phyloP scores from a whole-genome alignment of 2,888 invertebrate genomes.

The Ctena decussata region DNA sequence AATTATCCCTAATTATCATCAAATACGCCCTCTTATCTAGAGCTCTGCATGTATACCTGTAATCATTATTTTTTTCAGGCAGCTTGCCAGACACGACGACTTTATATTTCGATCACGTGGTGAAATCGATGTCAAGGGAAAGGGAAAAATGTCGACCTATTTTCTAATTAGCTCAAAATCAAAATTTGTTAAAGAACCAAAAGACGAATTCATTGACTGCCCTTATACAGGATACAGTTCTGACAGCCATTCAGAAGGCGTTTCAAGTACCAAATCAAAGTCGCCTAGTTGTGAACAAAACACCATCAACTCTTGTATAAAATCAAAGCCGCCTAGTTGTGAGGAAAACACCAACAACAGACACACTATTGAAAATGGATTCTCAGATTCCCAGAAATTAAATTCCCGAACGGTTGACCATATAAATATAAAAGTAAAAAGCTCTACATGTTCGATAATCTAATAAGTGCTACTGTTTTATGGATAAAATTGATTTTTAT shows the following conservation, averaged over 20 bases:
- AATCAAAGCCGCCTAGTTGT: too few relatives aligned
- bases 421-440: not conserved
- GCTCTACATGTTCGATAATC: not conserved
- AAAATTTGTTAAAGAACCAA: slow-evolving; percentile 54
- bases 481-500: too few relatives aligned
- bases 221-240: not conserved
- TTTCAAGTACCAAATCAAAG: too few relatives aligned
- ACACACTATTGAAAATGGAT: not conserved
- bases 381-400: not conserved
- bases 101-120: slow-evolving; percentile 67
- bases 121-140: slow-evolving; percentile 77
- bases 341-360: too few relatives aligned
- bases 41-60: too few relatives aligned
- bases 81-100: slow-evolving; percentile 33
- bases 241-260: too few relatives aligned
- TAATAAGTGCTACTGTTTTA: too few relatives aligned
- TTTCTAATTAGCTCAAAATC: slow-evolving; percentile 68
- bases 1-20: too few relatives aligned
- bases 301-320: too few relatives aligned
- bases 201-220: slow-evolving; percentile 69
- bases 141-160: slow-evolving; percentile 78
- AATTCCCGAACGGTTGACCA: not conserved
- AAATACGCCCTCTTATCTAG: too few relatives aligned
- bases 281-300: too few relatives aligned
- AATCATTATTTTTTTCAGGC: slow-evolving; percentile 47